phyloP scores from a whole-genome alignment of 2,113 vertebrate genomes.

The Lates calcarifer region DNA sequence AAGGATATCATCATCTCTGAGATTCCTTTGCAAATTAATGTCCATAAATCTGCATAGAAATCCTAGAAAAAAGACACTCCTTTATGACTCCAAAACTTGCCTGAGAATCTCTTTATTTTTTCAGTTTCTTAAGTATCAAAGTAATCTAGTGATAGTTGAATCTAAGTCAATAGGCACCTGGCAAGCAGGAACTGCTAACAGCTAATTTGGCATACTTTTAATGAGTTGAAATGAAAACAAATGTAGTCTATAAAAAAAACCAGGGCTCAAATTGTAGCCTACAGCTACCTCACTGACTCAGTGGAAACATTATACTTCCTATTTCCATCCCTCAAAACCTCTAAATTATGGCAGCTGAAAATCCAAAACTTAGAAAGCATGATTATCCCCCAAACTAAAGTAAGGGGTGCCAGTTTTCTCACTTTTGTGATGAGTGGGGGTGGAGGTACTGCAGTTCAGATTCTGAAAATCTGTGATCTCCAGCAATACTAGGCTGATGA shows the following conservation, averaged over 20 bases:
- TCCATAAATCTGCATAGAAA: not conserved
- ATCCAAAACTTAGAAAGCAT: too few relatives aligned
- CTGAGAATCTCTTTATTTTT: not conserved
- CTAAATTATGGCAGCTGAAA: not conserved
- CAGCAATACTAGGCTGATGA: not conserved
- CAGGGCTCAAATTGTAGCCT: not conserved
- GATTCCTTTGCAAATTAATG: not conserved
- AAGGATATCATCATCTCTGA: not conserved
- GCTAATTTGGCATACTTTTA: too few relatives aligned
- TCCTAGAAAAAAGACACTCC: not conserved
- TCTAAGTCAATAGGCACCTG: not conserved
- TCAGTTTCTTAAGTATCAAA: not conserved
- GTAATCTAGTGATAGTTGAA: not conserved
- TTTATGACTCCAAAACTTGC: too few relatives aligned
- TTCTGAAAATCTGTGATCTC: not conserved
- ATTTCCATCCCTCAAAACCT: not conserved
- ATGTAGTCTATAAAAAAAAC: not conserved
- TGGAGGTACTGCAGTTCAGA: not conserved
- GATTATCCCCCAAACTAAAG: not conserved
- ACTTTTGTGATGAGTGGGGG: not conserved
- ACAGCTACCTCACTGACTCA: not conserved
- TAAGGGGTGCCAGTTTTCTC: too few relatives aligned
- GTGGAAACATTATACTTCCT: not conserved
- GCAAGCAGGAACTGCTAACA: not conserved
- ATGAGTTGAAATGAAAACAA: too few relatives aligned